phyloP scores from a whole-genome alignment of 2,888 invertebrate species.

The Metellina segmentata region DNA sequence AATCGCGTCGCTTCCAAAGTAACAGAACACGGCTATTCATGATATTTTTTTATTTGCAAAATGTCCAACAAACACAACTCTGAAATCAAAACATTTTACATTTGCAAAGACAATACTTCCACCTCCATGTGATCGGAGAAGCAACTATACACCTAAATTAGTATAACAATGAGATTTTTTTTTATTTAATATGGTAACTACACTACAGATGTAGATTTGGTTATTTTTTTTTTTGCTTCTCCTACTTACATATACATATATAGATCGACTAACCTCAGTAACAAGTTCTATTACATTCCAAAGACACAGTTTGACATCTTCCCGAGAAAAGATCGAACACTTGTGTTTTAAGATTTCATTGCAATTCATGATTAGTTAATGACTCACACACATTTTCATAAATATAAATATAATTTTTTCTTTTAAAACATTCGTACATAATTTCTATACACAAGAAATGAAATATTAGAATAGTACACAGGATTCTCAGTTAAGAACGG shows the following conservation, averaged over 20 bases:
- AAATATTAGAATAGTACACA: too few species aligned
- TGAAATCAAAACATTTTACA: constrained; percentile 55
- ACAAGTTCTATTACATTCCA: constrained; percentile 63
- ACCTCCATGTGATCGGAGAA: constrained; percentile 26
- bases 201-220: constrained; percentile 66
- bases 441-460: constrained; percentile 1
- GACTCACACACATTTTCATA: constrained; percentile 27
- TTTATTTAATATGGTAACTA: constrained; percentile 43
- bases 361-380: constrained; percentile 21
- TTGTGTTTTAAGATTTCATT: constrained; percentile 8
- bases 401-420: constrained; percentile 38
- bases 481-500: neutral
- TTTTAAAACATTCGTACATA: constrained; percentile 12
- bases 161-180: constrained; percentile 71
- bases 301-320: constrained; percentile 61
- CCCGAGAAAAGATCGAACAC: constrained; percentile 33
- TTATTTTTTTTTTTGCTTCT: constrained; percentile 36
- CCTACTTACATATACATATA: constrained; percentile 26
- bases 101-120: constrained; percentile 42
- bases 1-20: constrained; percentile 65
- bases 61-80: constrained; percentile 42
- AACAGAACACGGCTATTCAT: constrained; percentile 53
- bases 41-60: constrained; percentile 63
- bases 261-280: constrained; percentile 61
- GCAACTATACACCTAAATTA: constrained; percentile 67